Conservation (phyloP, 1,140 invertebrate genomes). For the Trinorchestia longiramus region DNA sequence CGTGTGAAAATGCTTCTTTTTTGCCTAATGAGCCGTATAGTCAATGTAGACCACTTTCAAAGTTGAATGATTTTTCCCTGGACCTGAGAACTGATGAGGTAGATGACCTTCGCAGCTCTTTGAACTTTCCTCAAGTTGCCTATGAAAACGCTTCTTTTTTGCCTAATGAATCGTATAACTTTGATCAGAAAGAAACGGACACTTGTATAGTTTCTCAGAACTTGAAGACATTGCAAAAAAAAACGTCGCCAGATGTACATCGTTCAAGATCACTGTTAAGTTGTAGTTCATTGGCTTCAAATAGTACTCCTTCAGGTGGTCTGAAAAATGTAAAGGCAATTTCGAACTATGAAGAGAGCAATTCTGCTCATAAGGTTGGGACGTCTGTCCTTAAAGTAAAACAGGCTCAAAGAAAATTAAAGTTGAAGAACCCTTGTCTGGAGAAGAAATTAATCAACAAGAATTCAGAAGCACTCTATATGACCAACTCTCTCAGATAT, state of each 20-base stretch:
- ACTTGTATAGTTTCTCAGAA: background rate
- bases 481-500: background rate
- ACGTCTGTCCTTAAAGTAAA: background rate
- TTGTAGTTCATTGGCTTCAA: background rate
- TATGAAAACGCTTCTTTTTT: background rate
- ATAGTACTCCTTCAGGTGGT: background rate
- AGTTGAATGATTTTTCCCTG: background rate
- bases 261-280: too few species aligned
- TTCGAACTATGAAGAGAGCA: background rate
- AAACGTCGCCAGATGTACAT: background rate
- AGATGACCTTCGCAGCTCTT: background rate
- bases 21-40: background rate
- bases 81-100: background rate
- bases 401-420: background rate
- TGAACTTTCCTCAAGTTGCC: background rate
- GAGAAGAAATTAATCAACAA: background rate
- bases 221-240: background rate
- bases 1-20: too few species aligned
- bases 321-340: background rate
- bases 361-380: background rate
- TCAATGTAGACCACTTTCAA: background rate
- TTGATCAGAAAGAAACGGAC: background rate
- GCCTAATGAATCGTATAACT: background rate
- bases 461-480: background rate
- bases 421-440: background rate